A percentile compares a stretch with the other conserved stretches of the same genome.
These are phyloP conservation scores for Lemur catta DNA, from an alignment of 2,797 vertebrate species.

Conservation along the genomic window DNA sequence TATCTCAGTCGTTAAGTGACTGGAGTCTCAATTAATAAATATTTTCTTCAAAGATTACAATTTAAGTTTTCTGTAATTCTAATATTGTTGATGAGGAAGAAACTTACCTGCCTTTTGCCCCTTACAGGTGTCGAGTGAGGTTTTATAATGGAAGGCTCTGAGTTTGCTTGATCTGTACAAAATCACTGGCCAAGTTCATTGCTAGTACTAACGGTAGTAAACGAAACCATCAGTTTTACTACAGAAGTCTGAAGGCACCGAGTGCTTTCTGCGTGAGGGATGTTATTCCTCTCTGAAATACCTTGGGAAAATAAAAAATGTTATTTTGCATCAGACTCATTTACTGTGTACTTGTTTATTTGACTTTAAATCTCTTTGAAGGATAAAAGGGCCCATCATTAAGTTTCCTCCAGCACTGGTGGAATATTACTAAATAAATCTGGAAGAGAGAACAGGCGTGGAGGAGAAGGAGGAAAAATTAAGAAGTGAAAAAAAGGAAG, in stretches of 20 bases:
- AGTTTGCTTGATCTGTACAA: background rate
- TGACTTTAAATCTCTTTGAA: slow-evolving; percentile 58
- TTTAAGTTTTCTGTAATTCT: background rate
- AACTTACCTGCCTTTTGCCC: background rate
- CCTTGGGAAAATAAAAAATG: slow-evolving; percentile 64
- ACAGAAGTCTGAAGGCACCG: slow-evolving; percentile 45
- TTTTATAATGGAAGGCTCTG: background rate
- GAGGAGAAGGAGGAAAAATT: background rate
- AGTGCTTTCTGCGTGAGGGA: background rate
- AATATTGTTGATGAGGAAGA: background rate
- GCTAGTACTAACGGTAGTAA: background rate
- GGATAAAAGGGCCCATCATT: background rate
- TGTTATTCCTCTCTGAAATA: slow-evolving; percentile 53
- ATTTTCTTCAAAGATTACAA: background rate
- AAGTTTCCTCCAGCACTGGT: slow-evolving; percentile 30
- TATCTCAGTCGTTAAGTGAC: background rate
- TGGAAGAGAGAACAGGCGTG: background rate
- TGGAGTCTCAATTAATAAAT: background rate
- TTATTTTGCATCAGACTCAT: slow-evolving; percentile 64
- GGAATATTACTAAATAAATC: slow-evolving; percentile 62
- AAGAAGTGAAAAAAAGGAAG: background rate
- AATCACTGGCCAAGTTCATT: background rate
- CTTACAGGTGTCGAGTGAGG: background rate
- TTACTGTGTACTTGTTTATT: slow-evolving; percentile 71
- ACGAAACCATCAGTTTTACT: slow-evolving; percentile 53